Evolutionary conservation across 2,797 vertebrate genomes (phyloP).

Genomic region (Artibeus lituratus): DNA sequence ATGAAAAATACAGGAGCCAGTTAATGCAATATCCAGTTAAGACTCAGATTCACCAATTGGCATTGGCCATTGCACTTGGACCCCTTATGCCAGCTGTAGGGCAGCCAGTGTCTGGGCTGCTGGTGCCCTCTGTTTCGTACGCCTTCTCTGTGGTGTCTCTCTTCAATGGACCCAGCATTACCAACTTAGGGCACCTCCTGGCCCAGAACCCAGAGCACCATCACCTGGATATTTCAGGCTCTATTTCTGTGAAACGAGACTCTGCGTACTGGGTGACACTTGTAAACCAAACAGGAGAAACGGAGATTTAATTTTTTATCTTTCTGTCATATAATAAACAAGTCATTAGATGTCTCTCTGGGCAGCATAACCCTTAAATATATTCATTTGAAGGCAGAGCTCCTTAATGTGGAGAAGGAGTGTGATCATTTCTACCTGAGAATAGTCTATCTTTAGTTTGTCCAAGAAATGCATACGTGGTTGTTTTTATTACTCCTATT

Average conservation of each 20-base stretch:
- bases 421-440: fast-evolving
- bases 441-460: fast-evolving
- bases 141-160: fast-evolving
- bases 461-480: fast-evolving
- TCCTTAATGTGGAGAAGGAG: fast-evolving
- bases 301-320: neutral
- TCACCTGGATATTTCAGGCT: neutral
- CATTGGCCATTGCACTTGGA: fast-evolving
- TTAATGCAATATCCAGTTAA: fast-evolving
- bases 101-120: fast-evolving
- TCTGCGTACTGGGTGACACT: fast-evolving
- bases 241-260: fast-evolving
- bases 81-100: fast-evolving
- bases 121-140: fast-evolving
- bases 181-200: fast-evolving
- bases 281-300: neutral
- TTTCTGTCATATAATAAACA: neutral
- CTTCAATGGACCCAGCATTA: fast-evolving
- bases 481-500: neutral
- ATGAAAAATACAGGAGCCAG: neutral
- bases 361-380: neutral
- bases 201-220: neutral
- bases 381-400: fast-evolving
- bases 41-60: fast-evolving
- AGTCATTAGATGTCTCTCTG: neutral